Evolutionary conservation across 2,888 invertebrate genomes (phyloP).

Genomic region (Leptura quadrifasciata): DNA sequence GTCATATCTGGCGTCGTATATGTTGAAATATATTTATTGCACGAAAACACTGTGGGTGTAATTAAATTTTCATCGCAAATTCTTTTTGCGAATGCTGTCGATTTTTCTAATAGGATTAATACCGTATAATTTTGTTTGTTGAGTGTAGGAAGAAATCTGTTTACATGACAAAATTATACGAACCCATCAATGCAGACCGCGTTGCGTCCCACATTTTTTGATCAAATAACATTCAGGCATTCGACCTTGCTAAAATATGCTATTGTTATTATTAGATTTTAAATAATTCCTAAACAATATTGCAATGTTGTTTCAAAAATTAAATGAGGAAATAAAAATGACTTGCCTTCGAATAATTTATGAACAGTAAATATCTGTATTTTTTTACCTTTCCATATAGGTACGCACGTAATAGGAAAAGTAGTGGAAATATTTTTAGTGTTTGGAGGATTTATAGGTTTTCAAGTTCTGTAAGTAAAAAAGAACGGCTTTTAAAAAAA

Average conservation of each 20-base stretch:
- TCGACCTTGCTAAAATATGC: neutral
- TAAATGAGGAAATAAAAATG: neutral
- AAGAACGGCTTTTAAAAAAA: too few relatives aligned
- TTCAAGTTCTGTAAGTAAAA: too few relatives aligned
- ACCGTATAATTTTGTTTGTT: neutral
- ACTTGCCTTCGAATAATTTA: neutral
- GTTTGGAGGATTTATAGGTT: too few relatives aligned
- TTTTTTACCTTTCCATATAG: too few relatives aligned
- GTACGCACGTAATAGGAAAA: too few relatives aligned
- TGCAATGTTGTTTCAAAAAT: neutral
- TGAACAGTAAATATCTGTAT: too few relatives aligned
- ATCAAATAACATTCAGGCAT: neutral
- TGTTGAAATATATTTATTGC: neutral
- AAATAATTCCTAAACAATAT: neutral
- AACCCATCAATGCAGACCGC: conserved; percentile 6
- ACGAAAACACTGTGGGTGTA: neutral
- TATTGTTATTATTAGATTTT: neutral
- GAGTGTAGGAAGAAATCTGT: neutral
- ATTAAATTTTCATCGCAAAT: neutral
- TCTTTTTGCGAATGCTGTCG: neutral
- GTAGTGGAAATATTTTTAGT: too few relatives aligned
- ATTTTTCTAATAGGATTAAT: neutral
- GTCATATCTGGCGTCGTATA: neutral
- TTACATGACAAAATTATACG: neutral
- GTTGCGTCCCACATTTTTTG: conserved; percentile 1